Conservation (phyloP, 2,113 vertebrate species). For the Phalacrocorax brasilianus region DNA sequence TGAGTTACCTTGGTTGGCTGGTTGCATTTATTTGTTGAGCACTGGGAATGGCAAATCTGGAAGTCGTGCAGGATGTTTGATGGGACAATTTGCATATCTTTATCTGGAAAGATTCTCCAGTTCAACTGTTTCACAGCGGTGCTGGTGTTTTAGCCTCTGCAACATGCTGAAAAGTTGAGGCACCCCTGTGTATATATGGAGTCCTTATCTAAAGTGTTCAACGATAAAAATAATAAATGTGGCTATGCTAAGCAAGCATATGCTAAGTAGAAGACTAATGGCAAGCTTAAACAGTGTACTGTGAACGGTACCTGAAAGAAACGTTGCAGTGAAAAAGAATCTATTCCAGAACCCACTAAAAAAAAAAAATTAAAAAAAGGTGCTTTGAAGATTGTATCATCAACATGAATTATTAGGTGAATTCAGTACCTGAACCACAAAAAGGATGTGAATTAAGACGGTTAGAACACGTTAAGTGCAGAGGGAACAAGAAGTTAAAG, state of each 20-base stretch:
- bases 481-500: neutral
- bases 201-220: conserved; percentile 35
- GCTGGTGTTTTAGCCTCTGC: conserved; percentile 9
- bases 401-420: conserved; percentile 59
- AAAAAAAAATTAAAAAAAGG: neutral
- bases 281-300: conserved; percentile 16
- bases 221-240: conserved; percentile 60
- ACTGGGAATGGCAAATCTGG: neutral
- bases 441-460: conserved; percentile 31
- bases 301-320: conserved; percentile 56
- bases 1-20: neutral
- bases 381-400: conserved; percentile 57
- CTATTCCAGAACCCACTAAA: conserved; percentile 24
- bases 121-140: conserved; percentile 6
- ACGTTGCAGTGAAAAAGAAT: conserved; percentile 9
- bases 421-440: neutral
- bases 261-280: conserved; percentile 59
- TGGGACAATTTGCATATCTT: conserved; percentile 13
- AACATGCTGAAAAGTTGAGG: neutral
- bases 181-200: neutral
- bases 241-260: conserved; percentile 37
- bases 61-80: neutral
- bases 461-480: neutral
- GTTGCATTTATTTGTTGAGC: neutral
- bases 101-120: neutral